Base-by-base conservation (phyloP, 2,113 vertebrate species). In the Anolis sagrei region DNA sequence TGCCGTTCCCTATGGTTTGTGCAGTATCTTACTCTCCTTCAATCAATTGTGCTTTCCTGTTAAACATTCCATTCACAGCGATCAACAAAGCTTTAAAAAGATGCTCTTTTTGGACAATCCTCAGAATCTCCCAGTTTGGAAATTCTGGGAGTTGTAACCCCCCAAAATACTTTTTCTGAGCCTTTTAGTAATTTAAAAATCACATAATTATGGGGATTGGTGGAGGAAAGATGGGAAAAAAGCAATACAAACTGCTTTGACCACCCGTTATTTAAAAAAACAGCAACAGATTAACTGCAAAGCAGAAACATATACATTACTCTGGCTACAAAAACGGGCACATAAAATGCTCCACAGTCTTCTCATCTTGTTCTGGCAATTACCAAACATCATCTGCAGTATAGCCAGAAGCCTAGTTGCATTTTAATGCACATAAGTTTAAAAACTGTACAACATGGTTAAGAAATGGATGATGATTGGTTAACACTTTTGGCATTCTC, bases 401-500 rank as follows among this genome's bases (percentile, higher is more conserved):
- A 84, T 86, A 84, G 84, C 87, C 91, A 91, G 86, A 95, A 95
- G 92, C 94, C 93, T 90, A 85, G 88, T 94, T 96, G 95, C 75
- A 87, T 86, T 90, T 94, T 89, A 95, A 95, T 92, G 90, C 89
- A 68, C 90, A 34, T 84, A 68, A 90, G 88, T 93, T 83, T 94
- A 92, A 95, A 95, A 93, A 90, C 89, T 93, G 90, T 93, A 94
- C 93, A 93, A 89, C 81, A 92, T 93, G 93, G 96, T 58, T 92
- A 92, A 92, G 90, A 89, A 90, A 92, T 91, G 90, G 85, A 85
- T 44, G 79, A 89, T 81, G 89, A 92, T 19, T 86, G 89, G 90
- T 83, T 94, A 94, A 95, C 23, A 85, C 90, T 94, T 94, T 93
- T 92, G 93, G 94, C 92, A 92, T 96, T 95, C 88, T 95, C 93